Percentiles rank a stretch among this genome's conserved stretches.
These are phyloP conservation scores for Glandiceps talaboti DNA, from an alignment of 53 echinoderm and acorn worm species.

Conservation along the genomic window DNA sequence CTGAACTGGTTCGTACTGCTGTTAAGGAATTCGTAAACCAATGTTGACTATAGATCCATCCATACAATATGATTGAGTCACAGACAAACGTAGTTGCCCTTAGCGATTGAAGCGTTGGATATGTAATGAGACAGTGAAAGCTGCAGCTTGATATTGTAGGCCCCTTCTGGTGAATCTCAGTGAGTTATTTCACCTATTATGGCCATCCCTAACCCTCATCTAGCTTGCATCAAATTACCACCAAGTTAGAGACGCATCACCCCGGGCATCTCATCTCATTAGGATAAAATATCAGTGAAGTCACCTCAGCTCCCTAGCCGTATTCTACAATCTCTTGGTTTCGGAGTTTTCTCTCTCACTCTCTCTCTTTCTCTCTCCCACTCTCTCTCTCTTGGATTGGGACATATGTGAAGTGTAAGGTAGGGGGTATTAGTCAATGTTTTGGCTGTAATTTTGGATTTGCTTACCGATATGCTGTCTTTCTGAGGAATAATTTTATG, in stretches of 20 bases:
- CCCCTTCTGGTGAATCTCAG: neutral
- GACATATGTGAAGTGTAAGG: neutral
- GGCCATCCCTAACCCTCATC: neutral
- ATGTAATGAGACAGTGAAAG: too few species aligned
- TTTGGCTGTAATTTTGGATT: too few species aligned
- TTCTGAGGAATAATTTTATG: too few species aligned
- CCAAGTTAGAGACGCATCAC: neutral
- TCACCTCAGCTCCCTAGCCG: neutral
- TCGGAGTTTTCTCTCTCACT: neutral
- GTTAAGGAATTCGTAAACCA: too few species aligned
- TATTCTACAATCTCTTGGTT: neutral
- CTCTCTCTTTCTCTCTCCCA: too few species aligned
- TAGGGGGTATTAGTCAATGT: neutral
- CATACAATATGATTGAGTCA: too few species aligned
- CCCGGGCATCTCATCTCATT: neutral
- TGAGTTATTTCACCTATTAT: neutral
- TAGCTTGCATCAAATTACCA: neutral
- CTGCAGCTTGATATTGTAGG: neutral
- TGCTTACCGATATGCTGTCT: too few species aligned
- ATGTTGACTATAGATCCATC: too few species aligned
- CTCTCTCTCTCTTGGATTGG: neutral
- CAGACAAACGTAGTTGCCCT: too few species aligned
- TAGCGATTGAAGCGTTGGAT: too few species aligned
- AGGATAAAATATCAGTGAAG: neutral
- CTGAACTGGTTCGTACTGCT: too few species aligned